Conservation (phyloP, 2,888 invertebrate species). For the Polylopha cassiicola region DNA sequence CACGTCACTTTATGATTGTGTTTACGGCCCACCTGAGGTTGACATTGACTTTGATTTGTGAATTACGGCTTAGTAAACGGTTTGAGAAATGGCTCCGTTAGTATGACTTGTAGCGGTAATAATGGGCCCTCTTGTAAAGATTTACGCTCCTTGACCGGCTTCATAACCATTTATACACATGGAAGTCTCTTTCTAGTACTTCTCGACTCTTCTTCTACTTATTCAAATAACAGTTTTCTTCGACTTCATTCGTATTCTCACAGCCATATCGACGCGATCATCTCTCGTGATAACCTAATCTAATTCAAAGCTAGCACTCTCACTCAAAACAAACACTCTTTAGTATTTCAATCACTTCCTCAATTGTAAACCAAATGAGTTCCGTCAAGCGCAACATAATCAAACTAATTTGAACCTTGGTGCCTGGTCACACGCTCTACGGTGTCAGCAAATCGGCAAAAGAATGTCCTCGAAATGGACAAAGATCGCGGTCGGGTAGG, state of each 20-base stretch:
- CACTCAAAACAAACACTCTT: slow-evolving; percentile 21
- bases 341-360: slow-evolving; percentile 21
- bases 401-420: slow-evolving; percentile 44
- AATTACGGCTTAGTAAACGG: slow-evolving; percentile 67
- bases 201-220: too few species aligned
- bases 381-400: slow-evolving; percentile 10
- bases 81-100: slow-evolving; percentile 47
- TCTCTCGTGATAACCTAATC: too few species aligned
- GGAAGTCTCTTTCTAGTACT: too few species aligned
- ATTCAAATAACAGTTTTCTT: too few species aligned
- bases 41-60: slow-evolving; percentile 76
- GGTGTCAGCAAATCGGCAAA: slow-evolving; percentile 34
- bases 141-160: not conserved
- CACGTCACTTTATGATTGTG: slow-evolving; percentile 75
- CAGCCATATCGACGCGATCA: too few species aligned
- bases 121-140: slow-evolving; percentile 1
- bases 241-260: too few species aligned
- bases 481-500: slow-evolving; percentile 63
- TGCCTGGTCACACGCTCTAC: too few species aligned
- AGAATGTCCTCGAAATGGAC: slow-evolving; percentile 46
- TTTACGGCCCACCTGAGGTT: slow-evolving; percentile 72
- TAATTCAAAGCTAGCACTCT: slow-evolving; percentile 3
- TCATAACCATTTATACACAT: not conserved
- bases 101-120: slow-evolving; percentile 28
- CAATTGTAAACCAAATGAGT: slow-evolving; percentile 19